phyloP scores from a whole-genome alignment of 2,797 vertebrate species.

The Salmo trutta region DNA sequence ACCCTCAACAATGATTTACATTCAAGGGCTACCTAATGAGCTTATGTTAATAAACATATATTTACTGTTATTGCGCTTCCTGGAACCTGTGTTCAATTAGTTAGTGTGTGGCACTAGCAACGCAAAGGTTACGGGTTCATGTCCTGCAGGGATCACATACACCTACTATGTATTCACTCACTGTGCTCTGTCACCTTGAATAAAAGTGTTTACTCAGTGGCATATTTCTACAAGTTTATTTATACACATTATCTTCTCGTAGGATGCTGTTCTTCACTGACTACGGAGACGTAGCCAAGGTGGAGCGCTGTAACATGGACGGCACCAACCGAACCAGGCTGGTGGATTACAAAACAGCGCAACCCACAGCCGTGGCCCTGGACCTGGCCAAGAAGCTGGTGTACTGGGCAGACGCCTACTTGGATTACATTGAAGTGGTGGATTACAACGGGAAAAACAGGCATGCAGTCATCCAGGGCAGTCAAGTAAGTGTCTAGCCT shows the following conservation, averaged over 20 bases:
- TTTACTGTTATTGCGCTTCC: background rate
- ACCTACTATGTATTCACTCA: background rate
- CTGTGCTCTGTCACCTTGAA: too few relatives aligned
- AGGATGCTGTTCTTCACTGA: conserved; percentile 99
- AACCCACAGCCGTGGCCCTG: conserved; percentile 88
- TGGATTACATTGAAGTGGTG: conserved; percentile 91
- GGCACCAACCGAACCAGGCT: conserved; percentile 91
- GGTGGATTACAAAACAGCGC: conserved; percentile 87
- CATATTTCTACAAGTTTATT: background rate
- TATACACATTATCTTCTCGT: conserved; percentile 11
- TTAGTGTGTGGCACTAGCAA: too few relatives aligned
- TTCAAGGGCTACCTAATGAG: background rate
- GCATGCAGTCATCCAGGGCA: conserved; percentile 84
- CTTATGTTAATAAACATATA: background rate
- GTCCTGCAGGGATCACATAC: background rate
- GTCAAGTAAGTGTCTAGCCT: conserved; percentile 82
- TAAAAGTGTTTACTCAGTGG: too few relatives aligned
- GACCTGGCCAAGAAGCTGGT: conserved; percentile 93
- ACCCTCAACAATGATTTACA: background rate
- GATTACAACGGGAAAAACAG: conserved; percentile 93
- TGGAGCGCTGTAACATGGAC: conserved; percentile 97
- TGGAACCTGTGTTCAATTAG: background rate
- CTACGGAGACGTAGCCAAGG: conserved; percentile 89
- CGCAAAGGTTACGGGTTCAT: too few relatives aligned
- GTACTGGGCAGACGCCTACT: conserved; percentile 95